Evolutionary conservation across 2,888 invertebrate species (phyloP).

Genomic region (Stenodema calcarata): DNA sequence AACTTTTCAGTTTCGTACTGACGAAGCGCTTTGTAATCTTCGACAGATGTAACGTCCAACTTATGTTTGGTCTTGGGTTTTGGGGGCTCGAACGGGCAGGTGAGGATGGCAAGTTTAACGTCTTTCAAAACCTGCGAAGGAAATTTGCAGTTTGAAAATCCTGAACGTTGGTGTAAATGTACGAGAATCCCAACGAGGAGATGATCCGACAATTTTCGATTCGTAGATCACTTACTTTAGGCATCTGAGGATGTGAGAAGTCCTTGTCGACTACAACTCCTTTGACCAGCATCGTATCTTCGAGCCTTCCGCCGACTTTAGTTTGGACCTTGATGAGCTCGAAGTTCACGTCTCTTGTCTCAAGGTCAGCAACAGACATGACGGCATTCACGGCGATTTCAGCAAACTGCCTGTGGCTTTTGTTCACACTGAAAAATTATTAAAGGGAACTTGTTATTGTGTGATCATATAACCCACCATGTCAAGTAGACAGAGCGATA

Average conservation of each 20-base stretch:
- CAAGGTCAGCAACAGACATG: slow-evolving; percentile 92
- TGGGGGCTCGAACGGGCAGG: slow-evolving; percentile 99
- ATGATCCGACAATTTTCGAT: not conserved
- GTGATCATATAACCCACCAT: too few relatives aligned
- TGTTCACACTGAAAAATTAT: slow-evolving; percentile 87
- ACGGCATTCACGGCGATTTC: slow-evolving; percentile 98
- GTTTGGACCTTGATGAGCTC: slow-evolving; percentile 98
- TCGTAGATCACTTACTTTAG: slow-evolving; percentile 70
- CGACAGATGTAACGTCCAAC: slow-evolving; percentile 94
- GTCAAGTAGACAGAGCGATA: too few relatives aligned
- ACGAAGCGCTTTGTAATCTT: slow-evolving; percentile 90
- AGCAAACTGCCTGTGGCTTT: slow-evolving; percentile 96
- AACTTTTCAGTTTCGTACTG: slow-evolving; percentile 97
- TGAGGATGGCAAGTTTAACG: slow-evolving; percentile 95
- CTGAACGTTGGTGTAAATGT: too few relatives aligned
- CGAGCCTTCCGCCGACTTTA: slow-evolving; percentile 95
- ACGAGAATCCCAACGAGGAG: too few relatives aligned
- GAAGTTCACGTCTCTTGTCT: slow-evolving; percentile 95
- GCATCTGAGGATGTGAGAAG: slow-evolving; percentile 99
- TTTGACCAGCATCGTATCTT: slow-evolving; percentile 93
- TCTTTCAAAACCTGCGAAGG: slow-evolving; percentile 69
- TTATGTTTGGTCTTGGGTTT: slow-evolving; percentile 99
- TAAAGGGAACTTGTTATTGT: too few relatives aligned
- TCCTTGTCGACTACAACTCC: slow-evolving; percentile 99
- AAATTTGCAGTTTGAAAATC: not conserved